Percentiles rank a stretch among this genome's conserved stretches.
phyloP scores from a whole-genome alignment of 1,140 invertebrate species.

The Pollicipes pollicipes region DNA sequence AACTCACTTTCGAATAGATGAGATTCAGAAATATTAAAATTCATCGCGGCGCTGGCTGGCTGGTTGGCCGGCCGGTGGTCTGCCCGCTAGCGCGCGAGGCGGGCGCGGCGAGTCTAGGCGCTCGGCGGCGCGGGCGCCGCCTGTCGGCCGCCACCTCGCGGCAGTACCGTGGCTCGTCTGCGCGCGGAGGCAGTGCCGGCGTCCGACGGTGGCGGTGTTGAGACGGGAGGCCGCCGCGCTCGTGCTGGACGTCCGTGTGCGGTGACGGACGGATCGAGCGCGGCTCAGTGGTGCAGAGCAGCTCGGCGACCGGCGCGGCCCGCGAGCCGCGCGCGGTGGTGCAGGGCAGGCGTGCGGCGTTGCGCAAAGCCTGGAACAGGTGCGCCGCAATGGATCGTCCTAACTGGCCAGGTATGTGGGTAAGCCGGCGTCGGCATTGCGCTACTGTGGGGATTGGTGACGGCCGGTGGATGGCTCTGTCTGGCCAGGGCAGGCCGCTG shows the following conservation, averaged over 20 bases:
- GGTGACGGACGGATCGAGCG: no score
- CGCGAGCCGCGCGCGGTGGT: no score
- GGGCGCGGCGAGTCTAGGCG: neutral
- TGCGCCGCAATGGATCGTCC: neutral
- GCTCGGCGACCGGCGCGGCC: no score
- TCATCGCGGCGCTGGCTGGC: neutral
- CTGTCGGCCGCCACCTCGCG: neutral
- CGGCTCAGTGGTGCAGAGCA: no score
- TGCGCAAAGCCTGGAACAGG: neutral
- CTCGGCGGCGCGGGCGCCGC: no score
- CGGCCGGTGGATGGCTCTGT: no score
- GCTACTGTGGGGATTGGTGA: no score
- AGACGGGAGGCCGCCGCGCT: no score
- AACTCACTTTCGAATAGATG: neutral
- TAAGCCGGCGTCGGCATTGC: no score
- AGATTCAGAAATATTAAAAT: neutral
- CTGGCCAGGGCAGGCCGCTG: no score
- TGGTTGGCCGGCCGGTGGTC: neutral
- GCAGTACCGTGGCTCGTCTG: neutral
- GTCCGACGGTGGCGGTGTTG: no score
- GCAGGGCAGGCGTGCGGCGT: neutral
- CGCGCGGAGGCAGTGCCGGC: neutral
- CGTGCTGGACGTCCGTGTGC: neutral
- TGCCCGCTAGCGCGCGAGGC: neutral
- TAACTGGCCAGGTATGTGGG: neutral